A percentile compares a stretch with the other conserved stretches of the same genome.
These are phyloP conservation scores for Microchirus variegatus DNA, from an alignment of 2,797 vertebrate species.

Conservation along the genomic window DNA sequence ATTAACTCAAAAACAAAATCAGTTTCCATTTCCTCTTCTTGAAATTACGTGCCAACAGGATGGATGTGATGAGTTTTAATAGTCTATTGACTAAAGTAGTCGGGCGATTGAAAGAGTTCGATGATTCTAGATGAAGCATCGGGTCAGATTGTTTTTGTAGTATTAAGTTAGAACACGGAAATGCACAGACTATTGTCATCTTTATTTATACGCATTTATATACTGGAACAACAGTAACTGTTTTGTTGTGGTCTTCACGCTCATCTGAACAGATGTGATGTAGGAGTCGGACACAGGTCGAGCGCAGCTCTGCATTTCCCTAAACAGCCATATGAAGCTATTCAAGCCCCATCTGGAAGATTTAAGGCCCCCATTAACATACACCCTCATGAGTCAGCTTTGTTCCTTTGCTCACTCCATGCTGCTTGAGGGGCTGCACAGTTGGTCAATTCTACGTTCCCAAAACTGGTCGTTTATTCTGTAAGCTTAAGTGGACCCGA, in stretches of 20 bases:
- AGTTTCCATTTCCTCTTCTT: too few species aligned
- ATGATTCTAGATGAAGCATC: too few species aligned
- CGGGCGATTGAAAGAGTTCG: too few species aligned
- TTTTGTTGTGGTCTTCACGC: not conserved
- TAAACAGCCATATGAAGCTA: constrained; percentile 46
- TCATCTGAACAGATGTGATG: constrained; percentile 14
- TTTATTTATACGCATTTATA: too few species aligned
- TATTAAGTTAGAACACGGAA: too few species aligned
- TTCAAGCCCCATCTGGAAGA: constrained; percentile 58
- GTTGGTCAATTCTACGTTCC: constrained; percentile 35
- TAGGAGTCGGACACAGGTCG: constrained; percentile 25
- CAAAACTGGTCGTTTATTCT: constrained; percentile 43
- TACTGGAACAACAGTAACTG: too few species aligned
- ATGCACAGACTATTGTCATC: too few species aligned
- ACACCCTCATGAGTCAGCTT: constrained; percentile 56
- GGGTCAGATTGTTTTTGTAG: too few species aligned
- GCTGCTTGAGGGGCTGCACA: constrained; percentile 21
- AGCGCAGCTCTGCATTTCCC: constrained; percentile 8
- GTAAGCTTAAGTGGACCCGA: constrained; percentile 28
- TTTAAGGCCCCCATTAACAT: constrained; percentile 64
- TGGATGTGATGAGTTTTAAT: too few species aligned
- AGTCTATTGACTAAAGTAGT: too few species aligned
- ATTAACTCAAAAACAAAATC: too few species aligned
- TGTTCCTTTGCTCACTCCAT: constrained; percentile 42
- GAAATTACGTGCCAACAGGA: too few species aligned